A percentile compares a stretch with the other conserved stretches of the same genome.
phyloP scores from a whole-genome alignment of 2,113 vertebrate genomes.

The Panthera leo region DNA sequence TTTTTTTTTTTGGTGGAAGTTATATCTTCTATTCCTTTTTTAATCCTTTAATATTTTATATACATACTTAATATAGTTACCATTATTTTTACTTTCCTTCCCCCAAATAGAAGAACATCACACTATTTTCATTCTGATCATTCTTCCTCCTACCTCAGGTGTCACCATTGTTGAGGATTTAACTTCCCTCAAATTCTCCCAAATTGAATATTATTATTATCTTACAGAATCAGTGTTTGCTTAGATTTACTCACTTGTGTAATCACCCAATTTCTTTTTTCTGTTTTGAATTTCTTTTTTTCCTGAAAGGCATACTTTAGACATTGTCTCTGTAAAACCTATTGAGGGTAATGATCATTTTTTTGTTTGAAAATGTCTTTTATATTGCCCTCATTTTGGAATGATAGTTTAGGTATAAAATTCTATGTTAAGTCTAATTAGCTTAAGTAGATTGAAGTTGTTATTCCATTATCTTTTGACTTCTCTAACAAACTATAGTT shows the following conservation, averaged over 20 bases:
- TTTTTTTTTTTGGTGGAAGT: background rate
- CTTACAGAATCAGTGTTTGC: background rate
- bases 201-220: conserved; percentile 19
- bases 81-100: background rate
- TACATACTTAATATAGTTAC: background rate
- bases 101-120: background rate
- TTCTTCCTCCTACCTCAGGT: background rate
- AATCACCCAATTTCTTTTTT: background rate
- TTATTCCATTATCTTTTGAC: background rate
- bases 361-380: background rate
- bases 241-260: background rate
- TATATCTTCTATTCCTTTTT: background rate
- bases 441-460: background rate
- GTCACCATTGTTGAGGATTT: background rate
- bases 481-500: background rate
- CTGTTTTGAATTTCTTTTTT: background rate
- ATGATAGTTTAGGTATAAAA: background rate
- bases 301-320: background rate
- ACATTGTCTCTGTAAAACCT: background rate
- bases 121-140: conserved; percentile 11
- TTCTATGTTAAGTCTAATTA: background rate
- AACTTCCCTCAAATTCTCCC: background rate
- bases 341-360: conserved; percentile 9
- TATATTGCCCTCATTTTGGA: conserved; percentile 17
- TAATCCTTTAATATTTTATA: background rate